phyloP scores from a whole-genome alignment of 2,113 vertebrate species.

The Sorex fumeus region DNA sequence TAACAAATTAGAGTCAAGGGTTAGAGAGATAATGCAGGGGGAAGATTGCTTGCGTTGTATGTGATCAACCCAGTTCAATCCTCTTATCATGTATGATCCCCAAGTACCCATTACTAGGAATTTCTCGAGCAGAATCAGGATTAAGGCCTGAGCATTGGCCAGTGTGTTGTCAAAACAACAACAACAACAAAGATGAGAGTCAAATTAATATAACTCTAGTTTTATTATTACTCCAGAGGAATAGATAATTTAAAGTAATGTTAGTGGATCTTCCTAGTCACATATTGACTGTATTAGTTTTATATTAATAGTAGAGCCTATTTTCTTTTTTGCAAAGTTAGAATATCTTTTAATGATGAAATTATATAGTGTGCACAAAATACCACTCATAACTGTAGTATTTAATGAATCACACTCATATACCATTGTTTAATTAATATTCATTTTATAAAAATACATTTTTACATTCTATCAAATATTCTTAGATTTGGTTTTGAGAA shows the following conservation, averaged over 20 bases:
- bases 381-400: too few species aligned
- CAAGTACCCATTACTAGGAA: too few species aligned
- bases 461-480: neutral
- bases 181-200: too few species aligned
- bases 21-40: too few species aligned
- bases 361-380: too few species aligned
- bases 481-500: neutral
- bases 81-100: too few species aligned
- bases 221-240: neutral
- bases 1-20: neutral
- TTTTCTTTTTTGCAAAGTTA: conserved; percentile 18
- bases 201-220: neutral
- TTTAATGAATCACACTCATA: neutral
- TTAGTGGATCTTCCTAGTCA: neutral
- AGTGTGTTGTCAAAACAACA: too few species aligned
- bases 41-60: too few species aligned
- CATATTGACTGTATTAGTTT: neutral
- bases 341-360: neutral
- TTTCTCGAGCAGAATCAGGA: too few species aligned
- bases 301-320: conserved; percentile 11
- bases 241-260: neutral
- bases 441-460: neutral
- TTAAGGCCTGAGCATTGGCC: too few species aligned
- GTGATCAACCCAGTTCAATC: too few species aligned
- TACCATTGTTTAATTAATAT: neutral